Evolutionary conservation across 2,888 invertebrate genomes (phyloP), one percentile per base, ranked within the genome.

Genomic region (Eulithis testata): DNA sequence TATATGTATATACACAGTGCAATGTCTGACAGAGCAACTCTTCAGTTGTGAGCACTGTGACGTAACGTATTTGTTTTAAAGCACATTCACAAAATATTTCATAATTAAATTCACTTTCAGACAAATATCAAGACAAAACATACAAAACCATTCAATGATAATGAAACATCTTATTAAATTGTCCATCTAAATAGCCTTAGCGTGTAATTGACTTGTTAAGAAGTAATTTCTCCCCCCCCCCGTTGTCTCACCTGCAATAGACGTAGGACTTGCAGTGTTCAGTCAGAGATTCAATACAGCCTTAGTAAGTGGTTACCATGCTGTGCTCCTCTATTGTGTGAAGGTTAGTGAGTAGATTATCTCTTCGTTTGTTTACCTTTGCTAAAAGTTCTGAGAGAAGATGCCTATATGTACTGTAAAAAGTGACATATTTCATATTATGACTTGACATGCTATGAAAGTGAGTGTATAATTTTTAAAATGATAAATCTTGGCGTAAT

Each of bases 231-330:
- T 61, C 9, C 21, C n/a, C 65, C 60, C 63, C 9, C 21, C n/a
- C 61, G 62, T 68, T 69, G 63, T 69, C 57, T 14, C 43, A 11
- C 49, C 49, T 31, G 64, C 47, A 59, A 66, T 64, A 69, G 61
- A 54, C 65, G 60, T 51, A 56, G 27, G 61, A 68, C 55, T 69
- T 71, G 63, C 66, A 69, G 66, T 8, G 9, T 40, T 40, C 9
- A 31, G 63, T 65, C 71, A 69, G 66, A 68, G 54, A 65, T 67
- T 61, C 71, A 66, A 70, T 69, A 66, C 47, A 65, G 60, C 69
- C 62, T 57, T 72, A 71, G 69, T 71, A 43, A 57, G 50, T 66
- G 66, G 65, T 67, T 69, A 68, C 66, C 66, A 43, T 59, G 14
- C 49, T 59, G 54, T 54, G 49, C 57, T 60, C 56, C 44, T 43